phyloP scores from a whole-genome alignment of 64 coral and sea anemone genomes.

The Montipora efflorescens region DNA sequence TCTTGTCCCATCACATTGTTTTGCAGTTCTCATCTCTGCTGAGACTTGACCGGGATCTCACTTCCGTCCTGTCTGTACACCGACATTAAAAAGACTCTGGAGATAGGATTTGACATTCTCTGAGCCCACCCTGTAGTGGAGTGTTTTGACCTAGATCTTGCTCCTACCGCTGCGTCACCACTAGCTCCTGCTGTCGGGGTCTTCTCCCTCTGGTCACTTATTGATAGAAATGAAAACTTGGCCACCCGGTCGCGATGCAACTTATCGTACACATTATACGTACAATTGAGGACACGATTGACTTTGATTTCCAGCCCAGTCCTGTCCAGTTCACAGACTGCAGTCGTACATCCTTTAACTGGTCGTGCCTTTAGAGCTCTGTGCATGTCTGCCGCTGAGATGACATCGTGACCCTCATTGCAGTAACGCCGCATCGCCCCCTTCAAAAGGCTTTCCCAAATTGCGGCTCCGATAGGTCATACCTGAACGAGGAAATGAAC shows the following conservation, averaged over 20 bases:
- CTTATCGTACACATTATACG: constrained; percentile 16
- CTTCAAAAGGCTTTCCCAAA: too few relatives aligned
- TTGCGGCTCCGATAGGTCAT: too few relatives aligned
- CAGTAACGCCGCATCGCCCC: too few relatives aligned
- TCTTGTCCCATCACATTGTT: constrained; percentile 24
- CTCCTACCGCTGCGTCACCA: not conserved
- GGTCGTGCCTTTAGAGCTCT: too few relatives aligned
- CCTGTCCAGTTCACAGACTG: too few relatives aligned
- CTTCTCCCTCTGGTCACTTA: not conserved
- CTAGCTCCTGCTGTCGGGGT: not conserved
- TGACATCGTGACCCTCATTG: too few relatives aligned
- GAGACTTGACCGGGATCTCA: constrained; percentile 55
- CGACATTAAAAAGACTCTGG: constrained; percentile 26
- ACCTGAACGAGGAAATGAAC: not conserved
- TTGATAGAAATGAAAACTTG: not conserved
- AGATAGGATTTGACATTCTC: constrained; percentile 56
- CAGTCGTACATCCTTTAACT: too few relatives aligned
- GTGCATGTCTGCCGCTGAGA: too few relatives aligned
- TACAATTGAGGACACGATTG: too few relatives aligned
- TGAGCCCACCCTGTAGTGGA: constrained; percentile 33
- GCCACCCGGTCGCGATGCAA: constrained; percentile 42
- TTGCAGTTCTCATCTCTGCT: constrained; percentile 44
- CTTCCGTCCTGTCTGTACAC: constrained; percentile 55
- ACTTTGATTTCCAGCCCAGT: too few relatives aligned
- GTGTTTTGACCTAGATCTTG: not conserved